These are phyloP conservation scores for Portunus trituberculatus DNA, from an alignment of 1,140 invertebrate species.

Conservation along the genomic window DNA sequence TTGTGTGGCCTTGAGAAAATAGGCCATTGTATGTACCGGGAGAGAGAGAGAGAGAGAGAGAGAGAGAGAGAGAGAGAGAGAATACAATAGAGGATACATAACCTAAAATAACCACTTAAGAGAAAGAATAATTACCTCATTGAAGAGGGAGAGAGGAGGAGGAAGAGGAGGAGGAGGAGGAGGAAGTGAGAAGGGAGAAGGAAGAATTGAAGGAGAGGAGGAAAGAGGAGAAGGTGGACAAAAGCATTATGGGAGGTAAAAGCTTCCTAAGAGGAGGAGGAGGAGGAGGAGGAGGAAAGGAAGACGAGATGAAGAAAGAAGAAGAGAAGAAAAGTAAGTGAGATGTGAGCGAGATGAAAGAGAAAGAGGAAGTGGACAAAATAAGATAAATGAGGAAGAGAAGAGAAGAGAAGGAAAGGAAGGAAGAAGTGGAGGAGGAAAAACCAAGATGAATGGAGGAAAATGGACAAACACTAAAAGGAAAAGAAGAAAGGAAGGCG, in stretches of 20 bases:
- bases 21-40: neutral
- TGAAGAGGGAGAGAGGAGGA: neutral
- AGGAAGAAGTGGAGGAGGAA: no score
- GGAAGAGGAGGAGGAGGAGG: neutral
- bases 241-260: neutral
- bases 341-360: no score
- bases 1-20: conserved; percentile 8
- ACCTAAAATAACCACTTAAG: neutral
- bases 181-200: neutral
- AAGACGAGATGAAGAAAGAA: no score
- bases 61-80: no score
- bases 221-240: neutral
- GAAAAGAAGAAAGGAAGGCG: no score
- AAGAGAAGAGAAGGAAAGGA: no score
- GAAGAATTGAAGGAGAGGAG: neutral
- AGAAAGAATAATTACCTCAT: neutral
- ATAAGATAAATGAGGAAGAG: no score
- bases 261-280: neutral
- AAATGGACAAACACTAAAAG: no score
- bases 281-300: neutral
- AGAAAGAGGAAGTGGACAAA: no score
- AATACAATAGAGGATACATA: neutral
- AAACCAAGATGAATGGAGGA: no score
- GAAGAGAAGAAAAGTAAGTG: no score
- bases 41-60: no score